Evolutionary conservation across 1,140 invertebrate species (phyloP).

Genomic region (Xylocopa sonorina): DNA sequence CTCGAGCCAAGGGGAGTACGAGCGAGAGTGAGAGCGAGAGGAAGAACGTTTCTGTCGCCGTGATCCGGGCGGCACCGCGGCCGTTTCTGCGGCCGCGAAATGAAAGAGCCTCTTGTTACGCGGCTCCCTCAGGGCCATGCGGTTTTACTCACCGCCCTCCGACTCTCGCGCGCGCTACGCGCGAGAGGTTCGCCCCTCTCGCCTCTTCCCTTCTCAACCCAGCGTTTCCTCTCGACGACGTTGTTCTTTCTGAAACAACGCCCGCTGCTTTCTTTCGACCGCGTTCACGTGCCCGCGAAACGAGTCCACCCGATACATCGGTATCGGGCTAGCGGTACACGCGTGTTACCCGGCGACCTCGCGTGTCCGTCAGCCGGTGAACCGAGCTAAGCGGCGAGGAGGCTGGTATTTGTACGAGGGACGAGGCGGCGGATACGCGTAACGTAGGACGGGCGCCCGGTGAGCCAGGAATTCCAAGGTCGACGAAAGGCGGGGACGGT

Average conservation of each 20-base stretch:
- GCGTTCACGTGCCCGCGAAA: conserved; percentile 21
- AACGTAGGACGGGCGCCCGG: background rate
- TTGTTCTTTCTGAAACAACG: too few species aligned
- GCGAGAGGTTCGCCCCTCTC: background rate
- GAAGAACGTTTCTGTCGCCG: conserved; percentile 57
- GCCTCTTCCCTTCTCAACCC: background rate
- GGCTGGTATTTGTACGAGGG: conserved; percentile 38
- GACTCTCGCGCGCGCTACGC: background rate
- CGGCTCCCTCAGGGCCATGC: conserved; percentile 26
- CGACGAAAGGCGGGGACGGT: conserved; percentile 36
- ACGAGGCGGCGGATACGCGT: background rate
- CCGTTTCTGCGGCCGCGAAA: conserved; percentile 48
- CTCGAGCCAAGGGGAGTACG: conserved; percentile 28
- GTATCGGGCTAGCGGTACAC: conserved; percentile 41
- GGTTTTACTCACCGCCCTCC: conserved; percentile 36
- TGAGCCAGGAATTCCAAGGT: conserved; percentile 52
- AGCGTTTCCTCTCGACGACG: background rate
- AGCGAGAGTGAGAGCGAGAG: background rate
- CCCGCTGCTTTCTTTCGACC: background rate
- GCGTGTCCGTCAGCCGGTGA: background rate
- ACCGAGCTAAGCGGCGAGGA: background rate
- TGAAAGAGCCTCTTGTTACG: conserved; percentile 77
- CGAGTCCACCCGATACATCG: conserved; percentile 34
- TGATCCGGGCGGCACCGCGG: conserved; percentile 2
- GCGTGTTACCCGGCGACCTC: conserved; percentile 15